Evolutionary conservation across 2,113 vertebrate genomes (phyloP).

Genomic region (Chauna torquata): DNA sequence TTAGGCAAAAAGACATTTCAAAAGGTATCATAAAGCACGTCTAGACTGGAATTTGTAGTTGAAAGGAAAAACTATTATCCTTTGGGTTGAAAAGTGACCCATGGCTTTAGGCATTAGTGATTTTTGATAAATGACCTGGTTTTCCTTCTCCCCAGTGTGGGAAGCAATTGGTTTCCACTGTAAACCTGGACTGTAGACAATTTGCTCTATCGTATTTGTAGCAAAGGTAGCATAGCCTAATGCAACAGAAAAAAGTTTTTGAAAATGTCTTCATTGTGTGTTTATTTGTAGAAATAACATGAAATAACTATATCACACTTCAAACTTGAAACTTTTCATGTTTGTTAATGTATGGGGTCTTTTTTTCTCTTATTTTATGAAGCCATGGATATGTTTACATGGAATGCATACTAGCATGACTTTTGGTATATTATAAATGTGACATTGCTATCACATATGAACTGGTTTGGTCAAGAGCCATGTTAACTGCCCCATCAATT

Average conservation of each 20-base stretch:
- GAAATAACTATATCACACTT: not conserved
- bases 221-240: not conserved
- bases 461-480: conserved; percentile 57
- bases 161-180: conserved; percentile 35
- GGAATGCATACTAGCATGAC: not conserved
- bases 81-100: conserved; percentile 59
- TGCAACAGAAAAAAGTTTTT: not conserved
- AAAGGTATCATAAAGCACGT: conserved; percentile 33
- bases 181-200: not conserved
- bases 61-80: conserved; percentile 64
- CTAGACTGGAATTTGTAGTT: conserved; percentile 44
- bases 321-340: not conserved
- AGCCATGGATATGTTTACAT: not conserved
- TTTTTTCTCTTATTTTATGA: not conserved
- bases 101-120: conserved; percentile 60
- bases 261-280: not conserved
- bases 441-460: conserved; percentile 20
- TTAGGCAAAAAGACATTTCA: conserved; percentile 34
- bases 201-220: not conserved
- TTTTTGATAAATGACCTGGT: conserved; percentile 57
- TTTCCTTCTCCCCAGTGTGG: not conserved
- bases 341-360: not conserved
- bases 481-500: conserved; percentile 68
- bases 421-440: conserved; percentile 31
- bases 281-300: not conserved